These are phyloP conservation scores for Scopus umbretta DNA, from an alignment of 2,113 vertebrate species.

Conservation along the genomic window DNA sequence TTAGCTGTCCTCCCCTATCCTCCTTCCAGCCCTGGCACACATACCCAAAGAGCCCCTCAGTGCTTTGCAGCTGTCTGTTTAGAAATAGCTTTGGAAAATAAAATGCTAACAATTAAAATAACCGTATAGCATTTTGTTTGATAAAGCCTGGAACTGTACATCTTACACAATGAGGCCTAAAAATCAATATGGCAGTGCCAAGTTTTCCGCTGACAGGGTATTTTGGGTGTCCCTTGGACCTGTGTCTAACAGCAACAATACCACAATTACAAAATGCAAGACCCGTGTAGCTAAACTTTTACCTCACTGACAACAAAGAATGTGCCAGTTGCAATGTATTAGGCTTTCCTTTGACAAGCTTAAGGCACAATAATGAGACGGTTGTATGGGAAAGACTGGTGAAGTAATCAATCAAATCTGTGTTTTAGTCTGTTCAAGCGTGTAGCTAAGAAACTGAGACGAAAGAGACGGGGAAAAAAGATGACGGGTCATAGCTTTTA, in stretches of 20 bases:
- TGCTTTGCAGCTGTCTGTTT: slow-evolving; percentile 63
- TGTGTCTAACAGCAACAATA: not conserved
- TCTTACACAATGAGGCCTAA: not conserved
- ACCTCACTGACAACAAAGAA: slow-evolving; percentile 39
- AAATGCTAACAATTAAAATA: slow-evolving; percentile 25
- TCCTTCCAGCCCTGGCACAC: not conserved
- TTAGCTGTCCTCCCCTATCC: not conserved
- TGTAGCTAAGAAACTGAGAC: not conserved
- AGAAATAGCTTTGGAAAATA: slow-evolving; percentile 21
- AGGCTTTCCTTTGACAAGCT: slow-evolving; percentile 46
- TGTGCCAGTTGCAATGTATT: slow-evolving; percentile 12
- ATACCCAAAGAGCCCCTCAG: not conserved
- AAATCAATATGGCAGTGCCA: not conserved
- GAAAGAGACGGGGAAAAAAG: not conserved
- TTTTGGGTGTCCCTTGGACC: not conserved
- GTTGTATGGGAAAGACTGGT: slow-evolving; percentile 24
- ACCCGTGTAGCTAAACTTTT: slow-evolving; percentile 14
- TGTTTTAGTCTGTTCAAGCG: not conserved
- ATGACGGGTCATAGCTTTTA: not conserved
- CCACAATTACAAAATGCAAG: not conserved
- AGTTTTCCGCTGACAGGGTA: slow-evolving; percentile 28
- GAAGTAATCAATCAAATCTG: slow-evolving; percentile 33
- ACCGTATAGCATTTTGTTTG: slow-evolving; percentile 20
- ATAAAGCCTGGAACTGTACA: slow-evolving; percentile 51
- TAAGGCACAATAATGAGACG: slow-evolving; percentile 32